A percentile compares a stretch with the other conserved stretches of the same genome.
phyloP scores from a whole-genome alignment of 2,113 vertebrate genomes.

The Fregata magnificens region DNA sequence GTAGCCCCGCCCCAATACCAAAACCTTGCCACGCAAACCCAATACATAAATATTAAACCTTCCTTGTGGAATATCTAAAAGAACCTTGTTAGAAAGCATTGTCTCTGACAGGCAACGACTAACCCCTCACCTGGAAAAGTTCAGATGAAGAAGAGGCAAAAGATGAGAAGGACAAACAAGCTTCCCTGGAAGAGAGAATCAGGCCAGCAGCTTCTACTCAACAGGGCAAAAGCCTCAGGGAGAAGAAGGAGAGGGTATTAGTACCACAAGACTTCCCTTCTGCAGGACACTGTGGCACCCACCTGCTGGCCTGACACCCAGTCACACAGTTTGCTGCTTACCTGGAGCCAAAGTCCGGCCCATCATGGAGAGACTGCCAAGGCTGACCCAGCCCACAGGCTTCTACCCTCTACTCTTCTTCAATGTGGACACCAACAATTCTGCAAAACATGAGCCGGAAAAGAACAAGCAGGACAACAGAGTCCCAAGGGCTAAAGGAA shows the following conservation, averaged over 20 bases:
- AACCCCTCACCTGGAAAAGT: neutral
- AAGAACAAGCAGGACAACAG: neutral
- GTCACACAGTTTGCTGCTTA: neutral
- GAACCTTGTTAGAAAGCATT: neutral
- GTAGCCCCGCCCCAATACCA: too few species aligned
- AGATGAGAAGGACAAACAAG: neutral
- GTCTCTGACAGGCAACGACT: neutral
- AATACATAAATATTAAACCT: neutral
- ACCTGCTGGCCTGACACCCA: neutral
- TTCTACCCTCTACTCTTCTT: neutral
- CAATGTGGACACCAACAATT: neutral
- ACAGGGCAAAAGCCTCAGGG: neutral
- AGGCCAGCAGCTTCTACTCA: neutral
- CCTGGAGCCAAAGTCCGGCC: neutral
- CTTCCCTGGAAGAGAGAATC: neutral
- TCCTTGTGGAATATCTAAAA: neutral
- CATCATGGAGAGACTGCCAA: neutral
- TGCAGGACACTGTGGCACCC: too few species aligned
- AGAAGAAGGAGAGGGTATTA: neutral
- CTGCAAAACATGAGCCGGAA: neutral
- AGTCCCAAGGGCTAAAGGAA: neutral
- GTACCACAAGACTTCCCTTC: neutral
- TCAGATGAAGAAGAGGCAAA: neutral
- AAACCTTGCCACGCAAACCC: neutral
- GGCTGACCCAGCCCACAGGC: neutral